A percentile compares a stretch with the other conserved stretches of the same genome.
These are phyloP conservation scores for Jaculus jaculus DNA, from an alignment of 2,113 vertebrate species.

Conservation along the genomic window DNA sequence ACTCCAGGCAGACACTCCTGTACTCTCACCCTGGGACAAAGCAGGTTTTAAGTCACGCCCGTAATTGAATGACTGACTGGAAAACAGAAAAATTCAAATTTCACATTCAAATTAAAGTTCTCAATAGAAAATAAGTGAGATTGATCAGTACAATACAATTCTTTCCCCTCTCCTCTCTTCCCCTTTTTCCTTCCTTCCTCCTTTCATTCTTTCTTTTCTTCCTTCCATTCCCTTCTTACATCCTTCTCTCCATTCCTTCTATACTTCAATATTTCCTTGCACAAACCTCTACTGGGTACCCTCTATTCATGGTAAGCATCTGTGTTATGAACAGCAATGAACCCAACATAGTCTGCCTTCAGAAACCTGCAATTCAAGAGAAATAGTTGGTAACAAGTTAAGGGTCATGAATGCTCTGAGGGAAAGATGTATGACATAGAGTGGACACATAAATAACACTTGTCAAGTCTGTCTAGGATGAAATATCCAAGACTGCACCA, in stretches of 20 bases:
- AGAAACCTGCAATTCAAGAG: background rate
- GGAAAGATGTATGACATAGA: background rate
- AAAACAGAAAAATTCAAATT: background rate
- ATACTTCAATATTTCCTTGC: background rate
- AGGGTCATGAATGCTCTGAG: background rate
- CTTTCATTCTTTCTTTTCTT: background rate
- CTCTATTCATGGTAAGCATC: background rate
- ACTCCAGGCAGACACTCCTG: background rate
- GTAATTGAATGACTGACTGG: background rate
- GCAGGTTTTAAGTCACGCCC: background rate
- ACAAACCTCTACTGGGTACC: background rate
- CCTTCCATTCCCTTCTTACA: background rate
- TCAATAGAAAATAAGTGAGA: background rate
- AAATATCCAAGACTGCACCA: background rate
- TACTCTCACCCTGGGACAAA: background rate
- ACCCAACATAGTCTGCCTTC: background rate
- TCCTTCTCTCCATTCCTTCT: background rate
- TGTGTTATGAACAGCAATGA: background rate
- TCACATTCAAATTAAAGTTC: background rate
- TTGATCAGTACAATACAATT: background rate
- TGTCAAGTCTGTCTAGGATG: background rate
- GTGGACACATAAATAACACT: background rate
- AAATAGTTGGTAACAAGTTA: background rate
- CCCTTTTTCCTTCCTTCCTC: background rate
- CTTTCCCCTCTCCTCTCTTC: background rate